phyloP scores from a whole-genome alignment of 1,140 invertebrate species.

The Brachionus angularis region DNA sequence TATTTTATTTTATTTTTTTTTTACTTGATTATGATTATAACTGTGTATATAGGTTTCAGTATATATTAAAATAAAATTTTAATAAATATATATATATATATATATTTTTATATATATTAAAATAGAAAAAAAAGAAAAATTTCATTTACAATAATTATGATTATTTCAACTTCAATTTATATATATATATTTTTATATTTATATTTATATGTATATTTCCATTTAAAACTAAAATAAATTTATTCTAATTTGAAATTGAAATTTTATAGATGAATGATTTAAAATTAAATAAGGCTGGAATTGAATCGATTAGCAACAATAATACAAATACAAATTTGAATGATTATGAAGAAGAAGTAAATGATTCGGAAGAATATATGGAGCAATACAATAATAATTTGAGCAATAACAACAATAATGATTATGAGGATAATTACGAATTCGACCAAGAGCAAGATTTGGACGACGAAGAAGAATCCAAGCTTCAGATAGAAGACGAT shows the following conservation, averaged over 20 bases:
- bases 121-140: conserved; percentile 23
- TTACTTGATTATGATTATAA: too few species aligned
- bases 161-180: conserved; percentile 35
- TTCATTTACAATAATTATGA: conserved; percentile 29
- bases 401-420: neutral
- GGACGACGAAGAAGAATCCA: neutral
- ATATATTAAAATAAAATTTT: too few species aligned
- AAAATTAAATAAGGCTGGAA: conserved; percentile 28
- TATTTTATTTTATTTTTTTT: too few species aligned
- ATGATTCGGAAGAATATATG: neutral
- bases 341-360: conserved; percentile 17
- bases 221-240: too few species aligned
- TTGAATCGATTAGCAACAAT: neutral
- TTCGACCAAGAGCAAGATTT: neutral
- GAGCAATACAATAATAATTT: conserved; percentile 21
- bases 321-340: conserved; percentile 12
- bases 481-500: neutral
- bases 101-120: too few species aligned
- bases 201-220: too few species aligned
- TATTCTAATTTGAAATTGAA: too few species aligned
- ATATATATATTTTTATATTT: too few species aligned
- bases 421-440: too few species aligned
- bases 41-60: too few species aligned
- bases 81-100: too few species aligned
- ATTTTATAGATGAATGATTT: conserved; percentile 30